A percentile compares a stretch with the other conserved stretches of the same genome.
Evolutionary conservation across 2,113 vertebrate species (phyloP).

Genomic region (Rafetus swinhoei): DNA sequence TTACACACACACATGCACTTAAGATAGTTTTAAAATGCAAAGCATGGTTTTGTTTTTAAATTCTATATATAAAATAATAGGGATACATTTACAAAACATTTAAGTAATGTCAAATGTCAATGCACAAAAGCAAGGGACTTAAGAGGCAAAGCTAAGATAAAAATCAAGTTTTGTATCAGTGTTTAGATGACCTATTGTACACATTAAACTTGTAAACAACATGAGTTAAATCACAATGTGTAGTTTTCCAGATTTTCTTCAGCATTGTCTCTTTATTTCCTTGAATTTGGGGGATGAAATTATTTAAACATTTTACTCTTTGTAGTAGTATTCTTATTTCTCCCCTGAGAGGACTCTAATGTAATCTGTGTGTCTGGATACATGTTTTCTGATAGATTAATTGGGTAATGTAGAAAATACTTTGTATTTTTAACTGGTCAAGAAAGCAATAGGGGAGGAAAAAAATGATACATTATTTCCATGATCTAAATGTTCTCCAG

Average conservation of each 20-base stretch:
- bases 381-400: not conserved
- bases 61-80: not conserved
- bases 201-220: not conserved
- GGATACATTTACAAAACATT: not conserved
- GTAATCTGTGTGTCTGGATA: not conserved
- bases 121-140: not conserved
- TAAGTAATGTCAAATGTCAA: not conserved
- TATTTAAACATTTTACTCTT: not conserved
- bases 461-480: constrained; percentile 85
- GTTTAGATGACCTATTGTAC: not conserved
- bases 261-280: not conserved
- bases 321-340: not conserved
- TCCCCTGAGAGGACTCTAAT: not conserved
- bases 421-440: constrained; percentile 23
- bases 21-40: not conserved
- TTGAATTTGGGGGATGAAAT: not conserved
- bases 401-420: not conserved
- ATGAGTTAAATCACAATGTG: not conserved
- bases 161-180: not conserved
- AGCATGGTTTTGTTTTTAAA: not conserved
- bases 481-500: constrained; percentile 82
- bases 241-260: not conserved
- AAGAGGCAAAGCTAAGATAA: not conserved
- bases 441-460: constrained; percentile 62
- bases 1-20: not conserved